phyloP scores from a whole-genome alignment of 2,113 vertebrate species.

The Etia nguti region DNA sequence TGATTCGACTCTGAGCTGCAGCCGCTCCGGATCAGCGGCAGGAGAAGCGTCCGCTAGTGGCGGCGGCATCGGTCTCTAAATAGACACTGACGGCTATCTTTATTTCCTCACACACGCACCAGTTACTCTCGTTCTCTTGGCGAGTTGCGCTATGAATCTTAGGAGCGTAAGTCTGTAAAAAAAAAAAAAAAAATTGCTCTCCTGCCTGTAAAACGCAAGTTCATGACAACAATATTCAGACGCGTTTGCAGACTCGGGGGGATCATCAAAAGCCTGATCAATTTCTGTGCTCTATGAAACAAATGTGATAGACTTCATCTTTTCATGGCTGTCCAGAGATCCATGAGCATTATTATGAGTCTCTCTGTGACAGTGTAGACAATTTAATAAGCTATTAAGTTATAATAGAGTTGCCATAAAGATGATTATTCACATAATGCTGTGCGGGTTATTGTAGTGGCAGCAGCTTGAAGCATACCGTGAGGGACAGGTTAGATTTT shows the following conservation, averaged over 20 bases:
- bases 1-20: not conserved
- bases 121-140: not conserved
- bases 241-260: not conserved
- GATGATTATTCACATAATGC: slow-evolving; percentile 34
- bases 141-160: not conserved
- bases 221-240: not conserved
- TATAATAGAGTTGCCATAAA: slow-evolving; percentile 38
- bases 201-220: not conserved
- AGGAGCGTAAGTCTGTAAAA: not conserved
- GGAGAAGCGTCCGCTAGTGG: not conserved
- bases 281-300: not conserved
- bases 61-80: not conserved
- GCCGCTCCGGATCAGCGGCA: not conserved
- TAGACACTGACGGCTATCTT: not conserved
- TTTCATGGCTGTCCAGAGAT: slow-evolving; percentile 28
- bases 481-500: not conserved
- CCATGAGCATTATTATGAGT: not conserved
- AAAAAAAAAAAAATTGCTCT: not conserved
- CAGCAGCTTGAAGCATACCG: slow-evolving; percentile 5
- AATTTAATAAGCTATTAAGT: slow-evolving; percentile 28
- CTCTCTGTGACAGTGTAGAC: slow-evolving; percentile 13
- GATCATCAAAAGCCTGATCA: slow-evolving; percentile 15
- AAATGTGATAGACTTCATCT: not conserved
- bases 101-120: not conserved
- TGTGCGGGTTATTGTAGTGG: slow-evolving; percentile 15